phyloP scores from a whole-genome alignment of 2,888 invertebrate genomes.

The Stenichneumon culpator region DNA sequence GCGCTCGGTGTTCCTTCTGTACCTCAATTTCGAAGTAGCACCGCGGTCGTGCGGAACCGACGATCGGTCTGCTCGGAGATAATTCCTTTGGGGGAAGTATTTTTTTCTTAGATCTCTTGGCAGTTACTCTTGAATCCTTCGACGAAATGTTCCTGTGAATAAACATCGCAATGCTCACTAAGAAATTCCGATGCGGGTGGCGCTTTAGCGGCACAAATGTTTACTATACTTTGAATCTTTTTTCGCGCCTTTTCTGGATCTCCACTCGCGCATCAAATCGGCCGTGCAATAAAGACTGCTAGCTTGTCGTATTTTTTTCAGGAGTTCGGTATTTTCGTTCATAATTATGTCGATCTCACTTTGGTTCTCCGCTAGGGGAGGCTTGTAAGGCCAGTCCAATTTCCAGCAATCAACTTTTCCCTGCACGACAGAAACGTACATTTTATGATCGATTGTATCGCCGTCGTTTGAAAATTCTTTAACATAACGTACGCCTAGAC shows the following conservation, averaged over 20 bases:
- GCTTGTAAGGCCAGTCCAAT: conserved; percentile 47
- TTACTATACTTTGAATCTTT: conserved; percentile 63
- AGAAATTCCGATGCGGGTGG: neutral
- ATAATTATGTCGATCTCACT: conserved; percentile 57
- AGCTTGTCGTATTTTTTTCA: conserved; percentile 70
- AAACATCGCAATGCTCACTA: no score
- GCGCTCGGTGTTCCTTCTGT: conserved; percentile 72
- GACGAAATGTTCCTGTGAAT: conserved; percentile 19
- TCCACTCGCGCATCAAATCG: conserved; percentile 72
- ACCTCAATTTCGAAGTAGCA: conserved; percentile 82
- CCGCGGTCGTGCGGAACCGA: conserved; percentile 67
- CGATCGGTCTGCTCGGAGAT: neutral
- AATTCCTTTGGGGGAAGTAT: conserved; percentile 11
- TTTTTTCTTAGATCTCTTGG: conserved; percentile 27
- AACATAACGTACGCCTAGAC: conserved; percentile 86
- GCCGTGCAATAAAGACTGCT: conserved; percentile 70
- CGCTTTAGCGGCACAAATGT: neutral
- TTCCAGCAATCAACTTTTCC: conserved; percentile 79
- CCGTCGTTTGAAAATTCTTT: neutral
- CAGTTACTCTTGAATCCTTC: neutral
- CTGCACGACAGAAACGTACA: conserved; percentile 65
- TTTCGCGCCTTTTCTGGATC: conserved; percentile 63
- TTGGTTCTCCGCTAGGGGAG: conserved; percentile 38
- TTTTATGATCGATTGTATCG: neutral
- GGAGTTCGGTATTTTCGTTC: conserved; percentile 73